phyloP scores from a whole-genome alignment of 2,797 vertebrate species.

The Gastrophryne carolinensis region DNA sequence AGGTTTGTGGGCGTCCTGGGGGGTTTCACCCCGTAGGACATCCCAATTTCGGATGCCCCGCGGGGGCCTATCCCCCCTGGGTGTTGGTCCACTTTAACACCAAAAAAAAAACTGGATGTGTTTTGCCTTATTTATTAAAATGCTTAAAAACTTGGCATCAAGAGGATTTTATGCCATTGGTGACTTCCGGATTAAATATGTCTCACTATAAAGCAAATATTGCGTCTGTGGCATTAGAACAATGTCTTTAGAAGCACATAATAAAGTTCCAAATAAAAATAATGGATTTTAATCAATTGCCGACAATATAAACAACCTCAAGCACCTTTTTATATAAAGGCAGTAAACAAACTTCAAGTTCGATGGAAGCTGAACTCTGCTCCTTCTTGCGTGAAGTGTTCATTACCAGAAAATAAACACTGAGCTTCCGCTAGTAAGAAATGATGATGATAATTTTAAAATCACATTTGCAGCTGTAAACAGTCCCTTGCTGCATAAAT shows the following conservation, averaged over 20 bases:
- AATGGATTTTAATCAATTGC: conserved; percentile 42
- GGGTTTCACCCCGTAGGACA: too few species aligned
- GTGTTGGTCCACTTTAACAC: too few species aligned
- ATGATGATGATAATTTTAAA: conserved; percentile 40
- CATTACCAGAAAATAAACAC: conserved; percentile 39
- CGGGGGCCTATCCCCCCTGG: too few species aligned
- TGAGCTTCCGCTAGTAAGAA: conserved; percentile 8
- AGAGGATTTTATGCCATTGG: neutral
- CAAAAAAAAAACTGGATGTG: neutral
- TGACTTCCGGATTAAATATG: conserved; percentile 8
- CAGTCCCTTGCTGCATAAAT: conserved; percentile 14
- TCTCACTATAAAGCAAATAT: conserved; percentile 10
- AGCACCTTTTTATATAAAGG: conserved; percentile 40
- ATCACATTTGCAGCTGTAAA: conserved; percentile 41
- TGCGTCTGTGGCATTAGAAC: neutral
- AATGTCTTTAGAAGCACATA: conserved; percentile 25
- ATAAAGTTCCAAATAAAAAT: conserved; percentile 41
- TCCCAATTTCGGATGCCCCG: too few species aligned
- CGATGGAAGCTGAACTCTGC: conserved; percentile 30
- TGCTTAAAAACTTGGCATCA: neutral
- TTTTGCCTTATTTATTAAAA: neutral
- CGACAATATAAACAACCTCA: conserved; percentile 33
- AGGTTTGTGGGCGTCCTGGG: too few species aligned
- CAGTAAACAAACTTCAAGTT: conserved; percentile 39
- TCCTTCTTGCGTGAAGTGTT: conserved; percentile 41